A percentile compares a stretch with the other conserved stretches of the same genome.
phyloP scores from a whole-genome alignment of 2,888 invertebrate species.

The Mesochorus sp. region DNA sequence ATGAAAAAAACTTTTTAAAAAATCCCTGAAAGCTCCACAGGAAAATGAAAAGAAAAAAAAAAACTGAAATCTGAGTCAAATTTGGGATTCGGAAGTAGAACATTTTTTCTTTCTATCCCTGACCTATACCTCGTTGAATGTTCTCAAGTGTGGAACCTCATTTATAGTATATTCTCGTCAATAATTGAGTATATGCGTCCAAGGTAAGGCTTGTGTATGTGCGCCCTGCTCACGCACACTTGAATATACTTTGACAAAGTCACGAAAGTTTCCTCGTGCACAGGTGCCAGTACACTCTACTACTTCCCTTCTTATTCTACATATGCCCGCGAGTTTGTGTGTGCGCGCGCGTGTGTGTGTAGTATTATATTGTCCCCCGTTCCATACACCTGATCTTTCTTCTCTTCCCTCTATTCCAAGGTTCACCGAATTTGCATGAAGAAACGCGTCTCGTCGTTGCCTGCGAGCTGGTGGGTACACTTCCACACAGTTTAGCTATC shows the following conservation, averaged over 20 bases:
- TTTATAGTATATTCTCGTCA: conserved; percentile 36
- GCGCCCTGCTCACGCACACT: background rate
- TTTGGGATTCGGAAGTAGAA: background rate
- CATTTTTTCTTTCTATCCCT: conserved; percentile 14
- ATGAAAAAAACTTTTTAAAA: background rate
- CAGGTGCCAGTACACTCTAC: conserved; percentile 21
- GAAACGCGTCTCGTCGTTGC: conserved; percentile 56
- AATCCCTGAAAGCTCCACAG: background rate
- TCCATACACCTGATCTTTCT: conserved; percentile 41
- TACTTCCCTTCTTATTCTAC: background rate
- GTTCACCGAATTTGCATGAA: conserved; percentile 65
- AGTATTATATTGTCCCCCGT: conserved; percentile 4
- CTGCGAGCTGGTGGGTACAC: conserved; percentile 37
- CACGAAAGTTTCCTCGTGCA: conserved; percentile 32
- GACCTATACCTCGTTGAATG: conserved; percentile 33
- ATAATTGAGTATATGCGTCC: conserved; percentile 42
- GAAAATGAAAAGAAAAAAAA: background rate
- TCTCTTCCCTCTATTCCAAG: conserved; percentile 30
- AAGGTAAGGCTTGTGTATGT: conserved; percentile 18
- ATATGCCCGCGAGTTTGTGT: background rate
- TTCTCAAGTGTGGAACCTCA: conserved; percentile 15
- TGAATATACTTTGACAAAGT: conserved; percentile 24
- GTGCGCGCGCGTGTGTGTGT: conserved; percentile 7
- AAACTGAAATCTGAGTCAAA: too few species aligned
- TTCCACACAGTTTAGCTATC: conserved; percentile 31